Evolutionary conservation across 2,888 invertebrate genomes (phyloP), one percentile per base, ranked within the genome.

Genomic region (Junonia oenone): DNA sequence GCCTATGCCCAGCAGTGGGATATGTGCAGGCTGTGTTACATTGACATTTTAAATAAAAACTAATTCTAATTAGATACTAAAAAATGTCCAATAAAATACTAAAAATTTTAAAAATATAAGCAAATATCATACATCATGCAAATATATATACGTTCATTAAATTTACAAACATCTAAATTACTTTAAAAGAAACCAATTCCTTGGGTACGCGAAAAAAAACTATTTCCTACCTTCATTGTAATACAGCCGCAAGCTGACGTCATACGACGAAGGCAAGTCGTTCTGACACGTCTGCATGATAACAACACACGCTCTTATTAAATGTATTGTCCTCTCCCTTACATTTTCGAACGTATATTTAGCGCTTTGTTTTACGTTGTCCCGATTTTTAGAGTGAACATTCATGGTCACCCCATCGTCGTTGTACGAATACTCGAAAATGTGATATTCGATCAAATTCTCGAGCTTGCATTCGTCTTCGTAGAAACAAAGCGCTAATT

Each of bases 401-500:
- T 68, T 75, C 72, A 87, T 67, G 5, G 68, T 65, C n/a, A 78
- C 75, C n/a, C 71, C 77, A 0, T 70, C 71, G 1, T 66, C 52
- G 5, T 59, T 70, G 63, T 88, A 88, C 0, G 68, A 33, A 58
- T 82, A 89, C 59, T 86, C 81, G 59, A 89, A 84, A 2, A 81
- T 63, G 55, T 85, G 71, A 52, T 81, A 86, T 51, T 89, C 89
- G 0, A 79, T 51, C 6, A 89, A 64, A 51, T 81, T 84, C n/a
- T 82, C 84, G 1, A 60, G 43, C 26, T 67, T 71, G 48, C 76
- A 76, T 1, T 78, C 78, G 27, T 73, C 78, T 15, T 81, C 79
- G 68, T 88, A 87, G 61, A 89, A 83, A 58, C 88, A 89, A 8
- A 89, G 58, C 0, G 75, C 86, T 45, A 89, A 62, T 65, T 82